These are phyloP conservation scores for Periplaneta americana DNA, from an alignment of 1,140 invertebrate genomes.

Conservation along the genomic window DNA sequence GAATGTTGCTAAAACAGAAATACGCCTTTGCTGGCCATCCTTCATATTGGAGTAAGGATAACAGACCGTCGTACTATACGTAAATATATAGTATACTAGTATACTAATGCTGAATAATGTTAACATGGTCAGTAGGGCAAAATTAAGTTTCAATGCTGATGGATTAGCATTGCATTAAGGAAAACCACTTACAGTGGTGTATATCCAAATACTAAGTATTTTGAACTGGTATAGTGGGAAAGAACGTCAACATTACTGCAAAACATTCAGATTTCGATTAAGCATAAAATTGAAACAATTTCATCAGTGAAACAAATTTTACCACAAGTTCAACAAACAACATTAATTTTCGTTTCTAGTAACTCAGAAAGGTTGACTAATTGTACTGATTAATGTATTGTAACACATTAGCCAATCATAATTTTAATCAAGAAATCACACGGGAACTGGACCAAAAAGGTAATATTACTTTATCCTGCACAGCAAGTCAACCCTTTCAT, in stretches of 20 bases:
- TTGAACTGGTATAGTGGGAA: neutral
- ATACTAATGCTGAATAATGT: neutral
- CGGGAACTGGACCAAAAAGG: neutral
- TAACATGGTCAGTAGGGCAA: neutral
- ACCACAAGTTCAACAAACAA: neutral
- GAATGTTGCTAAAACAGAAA: neutral
- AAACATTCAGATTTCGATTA: neutral
- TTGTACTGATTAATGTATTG: neutral
- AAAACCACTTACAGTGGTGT: neutral
- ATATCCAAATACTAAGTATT: neutral
- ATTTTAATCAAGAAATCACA: neutral
- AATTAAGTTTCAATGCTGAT: neutral
- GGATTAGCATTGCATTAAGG: neutral
- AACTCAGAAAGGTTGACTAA: neutral
- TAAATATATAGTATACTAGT: neutral
- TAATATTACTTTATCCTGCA: neutral
- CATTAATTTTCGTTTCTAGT: neutral
- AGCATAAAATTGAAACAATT: neutral
- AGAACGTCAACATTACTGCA: neutral
- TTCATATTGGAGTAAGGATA: neutral
- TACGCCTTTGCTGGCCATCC: neutral
- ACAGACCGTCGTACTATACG: neutral
- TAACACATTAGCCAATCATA: neutral
- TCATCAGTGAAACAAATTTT: neutral
- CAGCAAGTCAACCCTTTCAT: neutral